Base-by-base conservation (phyloP, 2,888 invertebrate genomes). In the Zygogramma bicolorata region DNA sequence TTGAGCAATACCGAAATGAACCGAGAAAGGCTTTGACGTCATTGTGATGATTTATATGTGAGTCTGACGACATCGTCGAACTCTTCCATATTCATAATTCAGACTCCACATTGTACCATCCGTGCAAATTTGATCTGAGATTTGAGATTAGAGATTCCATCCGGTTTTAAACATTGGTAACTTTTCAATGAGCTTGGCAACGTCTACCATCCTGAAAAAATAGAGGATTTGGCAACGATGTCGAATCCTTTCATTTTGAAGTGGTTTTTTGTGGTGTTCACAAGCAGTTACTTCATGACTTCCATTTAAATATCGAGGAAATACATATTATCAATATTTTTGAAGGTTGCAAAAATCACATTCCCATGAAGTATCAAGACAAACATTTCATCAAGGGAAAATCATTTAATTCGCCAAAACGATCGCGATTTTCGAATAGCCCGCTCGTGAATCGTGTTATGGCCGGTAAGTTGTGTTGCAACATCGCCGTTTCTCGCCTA, bases 391-490 rank as follows among this genome's bases (percentile, higher is more conserved):
- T 74, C 77, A 80, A 78, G 80, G 81, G 77, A 71, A 81, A 81
- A 78, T 74, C 81, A 70, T 80, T 81, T 76, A 77, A 78, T 73
- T 80, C 80, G 60, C 75, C 82, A 68, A 82, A 83, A 81, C 81
- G 82, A 80, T 83, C 81, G 80, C 81, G 81, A 79, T 80, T 81
- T 84, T 83, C 81, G 81, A 83, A 84, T 81, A 83, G 81, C 82
- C 82, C 84, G 84, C 83, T 83, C 81, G 81, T 81, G 78, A 81
- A 79, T 76, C 82, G 83, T 92, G 93, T 92, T 92, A 93, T 93
- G 93, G 93, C 93, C 93, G 93, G 93, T 93, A 92, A 93, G 93
- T 92, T 77, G 77, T 79, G 79, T 80, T 79, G 77, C 80, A 79
- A 80, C 81, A 80, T 78, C 82, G 81, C 80, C 81, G 83, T 80